A percentile compares a stretch with the other conserved stretches of the same genome.
phyloP scores from a whole-genome alignment of 2,888 invertebrate species.

The Syrista parreyssii region DNA sequence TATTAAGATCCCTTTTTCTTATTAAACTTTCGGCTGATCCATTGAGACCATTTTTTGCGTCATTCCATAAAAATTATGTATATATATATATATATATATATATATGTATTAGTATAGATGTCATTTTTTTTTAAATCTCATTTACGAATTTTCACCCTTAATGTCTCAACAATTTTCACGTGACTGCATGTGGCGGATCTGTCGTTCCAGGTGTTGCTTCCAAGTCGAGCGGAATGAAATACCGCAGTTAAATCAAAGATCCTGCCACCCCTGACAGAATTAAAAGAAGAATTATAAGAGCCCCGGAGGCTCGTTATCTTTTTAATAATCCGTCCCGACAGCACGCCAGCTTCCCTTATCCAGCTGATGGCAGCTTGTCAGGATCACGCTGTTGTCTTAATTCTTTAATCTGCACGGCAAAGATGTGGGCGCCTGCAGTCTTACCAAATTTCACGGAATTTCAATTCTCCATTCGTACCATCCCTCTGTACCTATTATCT shows the following conservation, averaged over 20 bases:
- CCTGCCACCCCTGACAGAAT: conserved; percentile 32
- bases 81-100: no score
- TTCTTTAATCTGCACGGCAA: conserved; percentile 29
- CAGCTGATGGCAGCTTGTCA: conserved; percentile 56
- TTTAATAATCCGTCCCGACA: conserved; percentile 61
- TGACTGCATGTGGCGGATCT: neutral
- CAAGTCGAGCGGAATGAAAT: conserved; percentile 14
- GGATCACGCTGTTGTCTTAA: conserved; percentile 59
- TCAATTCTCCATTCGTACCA: neutral
- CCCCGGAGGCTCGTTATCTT: conserved; percentile 57
- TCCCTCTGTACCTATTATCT: neutral
- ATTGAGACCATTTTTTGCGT: no score
- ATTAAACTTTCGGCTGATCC: no score
- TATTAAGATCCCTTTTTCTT: conserved; percentile 14
- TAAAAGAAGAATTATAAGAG: conserved; percentile 44
- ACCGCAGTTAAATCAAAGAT: conserved; percentile 13
- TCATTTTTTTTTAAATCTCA: neutral
- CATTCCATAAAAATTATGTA: neutral
- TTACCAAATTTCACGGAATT: neutral
- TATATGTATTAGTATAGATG: no score
- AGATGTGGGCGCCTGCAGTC: neutral
- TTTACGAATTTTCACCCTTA: neutral
- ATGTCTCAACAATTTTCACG: neutral
- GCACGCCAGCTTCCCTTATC: conserved; percentile 34
- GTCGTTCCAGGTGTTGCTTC: neutral